Evolutionary conservation across 2,113 vertebrate genomes (phyloP).

Genomic region (Eclectus roratus): DNA sequence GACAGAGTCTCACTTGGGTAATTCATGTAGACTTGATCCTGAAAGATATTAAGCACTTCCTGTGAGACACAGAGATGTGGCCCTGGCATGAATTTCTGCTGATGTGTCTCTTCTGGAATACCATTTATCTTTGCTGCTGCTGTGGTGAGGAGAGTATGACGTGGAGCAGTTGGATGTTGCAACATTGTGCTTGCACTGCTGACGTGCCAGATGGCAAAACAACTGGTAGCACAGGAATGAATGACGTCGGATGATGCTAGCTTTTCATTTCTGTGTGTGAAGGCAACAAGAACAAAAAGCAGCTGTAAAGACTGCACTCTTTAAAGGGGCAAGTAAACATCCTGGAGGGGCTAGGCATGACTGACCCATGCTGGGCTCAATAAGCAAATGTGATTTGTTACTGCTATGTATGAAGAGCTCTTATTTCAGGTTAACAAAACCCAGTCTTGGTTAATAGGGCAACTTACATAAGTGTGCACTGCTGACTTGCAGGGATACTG

Average conservation of each 20-base stretch:
- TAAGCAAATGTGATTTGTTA: background rate
- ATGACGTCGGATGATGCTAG: background rate
- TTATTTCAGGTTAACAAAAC: background rate
- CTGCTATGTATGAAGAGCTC: background rate
- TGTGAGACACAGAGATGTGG: background rate
- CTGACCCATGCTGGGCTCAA: background rate
- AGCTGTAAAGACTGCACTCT: background rate
- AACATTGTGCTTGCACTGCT: background rate
- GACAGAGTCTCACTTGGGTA: background rate
- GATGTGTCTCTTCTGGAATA: background rate
- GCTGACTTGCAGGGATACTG: background rate
- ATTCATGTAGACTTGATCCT: background rate
- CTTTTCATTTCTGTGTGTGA: background rate
- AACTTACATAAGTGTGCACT: background rate
- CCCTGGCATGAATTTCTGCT: background rate
- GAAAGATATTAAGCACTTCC: background rate
- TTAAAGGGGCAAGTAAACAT: background rate
- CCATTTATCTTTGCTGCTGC: background rate
- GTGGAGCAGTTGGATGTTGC: background rate
- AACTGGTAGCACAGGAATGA: background rate
- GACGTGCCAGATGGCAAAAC: background rate
- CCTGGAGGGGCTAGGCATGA: accelerated
- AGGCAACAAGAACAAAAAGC: background rate
- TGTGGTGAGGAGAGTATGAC: background rate
- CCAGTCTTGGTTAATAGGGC: background rate